Base-by-base conservation (phyloP, 2,113 vertebrate species). In the Sebastes fasciatus region DNA sequence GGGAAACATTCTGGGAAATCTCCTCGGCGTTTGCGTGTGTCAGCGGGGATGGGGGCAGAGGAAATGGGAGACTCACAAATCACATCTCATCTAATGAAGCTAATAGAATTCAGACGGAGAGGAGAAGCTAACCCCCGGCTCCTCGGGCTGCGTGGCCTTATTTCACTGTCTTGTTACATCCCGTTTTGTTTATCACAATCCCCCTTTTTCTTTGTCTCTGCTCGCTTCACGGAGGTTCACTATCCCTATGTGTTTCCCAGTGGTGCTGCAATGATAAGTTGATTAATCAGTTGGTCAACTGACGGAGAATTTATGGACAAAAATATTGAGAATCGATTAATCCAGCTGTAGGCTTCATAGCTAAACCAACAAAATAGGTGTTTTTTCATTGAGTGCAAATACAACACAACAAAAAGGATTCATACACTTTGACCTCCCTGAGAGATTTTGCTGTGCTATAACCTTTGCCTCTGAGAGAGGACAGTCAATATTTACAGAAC, bases 71-170 rank as follows among this genome's bases (percentile, higher is more conserved):
- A 77, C 58, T 76, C 80, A 74, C 88, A 87, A 86, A 94, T 89
- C 62, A 63, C 61, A 77, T 91, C 63, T 89, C 51, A 88, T 89
- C 84, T 88, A 90, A 89, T 90, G 79, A 87, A 73, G 68, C 42
- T 90, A 88, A 91, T 89, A 70, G 52, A 61, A 90, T 93, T 85
- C 40, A 52, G 79, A 66, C 0, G 49, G 49, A 67, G 79, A 80
- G 58, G 57, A 78, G 46, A 63, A 34, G 71, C 72, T 45, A 58
- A 72, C 21, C 68, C 67, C 46, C n/a, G 61, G 66, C 63, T 57
- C 69, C 52, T 4, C 48, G 3, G 45, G 54, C 77, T 62, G 21
- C 46, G 62, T 58, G 67, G 45, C 74, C 46, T 86, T 71, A 68
- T 78, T 61, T 77, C n/a, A 52, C 55, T 68, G 19, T 65, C 67